These are phyloP conservation scores for Aphaenogaster rudis DNA, from an alignment of 1,140 invertebrate genomes.

Conservation along the genomic window DNA sequence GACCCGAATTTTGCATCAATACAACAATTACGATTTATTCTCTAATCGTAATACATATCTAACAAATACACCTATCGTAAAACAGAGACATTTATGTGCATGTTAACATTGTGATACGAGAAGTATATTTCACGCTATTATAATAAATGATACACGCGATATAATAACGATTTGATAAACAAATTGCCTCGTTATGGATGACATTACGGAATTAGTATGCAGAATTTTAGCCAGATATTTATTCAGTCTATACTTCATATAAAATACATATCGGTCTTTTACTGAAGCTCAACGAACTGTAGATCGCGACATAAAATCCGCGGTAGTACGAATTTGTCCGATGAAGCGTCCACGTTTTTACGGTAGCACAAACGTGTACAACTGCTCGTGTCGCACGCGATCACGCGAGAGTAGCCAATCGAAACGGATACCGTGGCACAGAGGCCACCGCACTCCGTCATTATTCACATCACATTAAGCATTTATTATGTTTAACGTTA, in stretches of 20 bases:
- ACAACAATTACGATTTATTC: constrained; percentile 7
- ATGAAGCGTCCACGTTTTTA: constrained; percentile 20
- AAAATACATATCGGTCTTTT: not conserved
- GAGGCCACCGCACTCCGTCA: constrained; percentile 19
- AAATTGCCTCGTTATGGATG: not conserved
- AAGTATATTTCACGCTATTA: not conserved
- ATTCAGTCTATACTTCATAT: not conserved
- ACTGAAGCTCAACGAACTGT: constrained; percentile 8
- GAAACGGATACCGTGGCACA: constrained; percentile 42
- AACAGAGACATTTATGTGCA: not conserved
- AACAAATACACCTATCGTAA: not conserved
- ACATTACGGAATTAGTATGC: not conserved
- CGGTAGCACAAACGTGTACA: constrained; percentile 11
- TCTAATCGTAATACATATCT: constrained; percentile 6
- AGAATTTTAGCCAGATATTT: not conserved
- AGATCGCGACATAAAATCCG: not conserved
- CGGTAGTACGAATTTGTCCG: constrained; percentile 23
- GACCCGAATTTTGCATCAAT: constrained; percentile 14
- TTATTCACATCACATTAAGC: constrained; percentile 63
- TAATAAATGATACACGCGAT: not conserved
- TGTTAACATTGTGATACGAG: not conserved
- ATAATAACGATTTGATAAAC: not conserved
- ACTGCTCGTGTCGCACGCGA: constrained; percentile 58
- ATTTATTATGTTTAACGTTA: constrained; percentile 62
- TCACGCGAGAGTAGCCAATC: constrained; percentile 53